These are phyloP conservation scores for Trissolcus brochymenae DNA, from an alignment of 2,888 invertebrate species.

Conservation along the genomic window DNA sequence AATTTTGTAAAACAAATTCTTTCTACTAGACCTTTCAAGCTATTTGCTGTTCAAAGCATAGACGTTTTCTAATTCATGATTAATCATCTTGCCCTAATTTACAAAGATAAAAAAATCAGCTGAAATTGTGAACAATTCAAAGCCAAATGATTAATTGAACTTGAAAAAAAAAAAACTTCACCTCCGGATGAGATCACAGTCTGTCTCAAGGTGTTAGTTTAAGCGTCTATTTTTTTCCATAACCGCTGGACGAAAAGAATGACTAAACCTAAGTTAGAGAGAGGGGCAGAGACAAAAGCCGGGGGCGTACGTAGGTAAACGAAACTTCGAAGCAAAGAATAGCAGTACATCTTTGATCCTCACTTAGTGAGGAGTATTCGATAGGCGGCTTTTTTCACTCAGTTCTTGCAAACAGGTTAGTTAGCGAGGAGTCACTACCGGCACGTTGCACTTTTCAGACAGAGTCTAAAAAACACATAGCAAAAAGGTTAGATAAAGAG, in stretches of 20 bases:
- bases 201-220: constrained; percentile 7
- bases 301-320: constrained; percentile 53
- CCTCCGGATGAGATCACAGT: no score
- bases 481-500: neutral
- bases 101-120: no score
- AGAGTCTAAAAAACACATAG: neutral
- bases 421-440: constrained; percentile 20
- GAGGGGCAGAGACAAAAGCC: constrained; percentile 25
- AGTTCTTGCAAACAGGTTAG: constrained; percentile 41
- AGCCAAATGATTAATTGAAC: no score
- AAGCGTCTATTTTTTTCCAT: constrained; percentile 31
- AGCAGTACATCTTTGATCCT: constrained; percentile 69
- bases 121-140: no score
- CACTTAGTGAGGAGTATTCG: constrained; percentile 64
- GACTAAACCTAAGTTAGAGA: constrained; percentile 11
- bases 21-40: no score
- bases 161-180: no score
- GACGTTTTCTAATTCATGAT: no score
- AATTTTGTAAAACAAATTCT: no score
- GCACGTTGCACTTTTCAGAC: no score
- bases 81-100: no score
- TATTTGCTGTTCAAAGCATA: no score
- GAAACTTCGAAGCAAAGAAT: constrained; percentile 49
- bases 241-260: constrained; percentile 20
- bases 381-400: constrained; percentile 16